Percentiles rank a stretch among this genome's conserved stretches.
Conservation (phyloP, 1,140 invertebrate genomes). For the Schlechtendalia chinensis region DNA sequence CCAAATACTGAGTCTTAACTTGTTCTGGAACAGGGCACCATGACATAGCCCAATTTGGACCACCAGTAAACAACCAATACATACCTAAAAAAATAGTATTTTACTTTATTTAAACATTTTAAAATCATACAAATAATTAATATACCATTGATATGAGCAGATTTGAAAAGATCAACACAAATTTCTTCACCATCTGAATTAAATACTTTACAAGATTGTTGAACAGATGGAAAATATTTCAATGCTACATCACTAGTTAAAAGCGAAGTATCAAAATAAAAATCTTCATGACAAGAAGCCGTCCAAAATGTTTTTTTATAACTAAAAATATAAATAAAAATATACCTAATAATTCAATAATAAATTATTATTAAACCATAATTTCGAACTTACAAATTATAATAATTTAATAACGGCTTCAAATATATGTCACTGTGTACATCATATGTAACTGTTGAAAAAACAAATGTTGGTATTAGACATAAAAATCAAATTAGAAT, state of each 20-base stretch:
- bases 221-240: conserved; percentile 25
- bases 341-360: neutral
- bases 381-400: conserved; percentile 41
- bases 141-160: conserved; percentile 25
- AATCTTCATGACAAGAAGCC: neutral
- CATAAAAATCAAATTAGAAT: neutral
- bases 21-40: conserved; percentile 60
- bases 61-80: conserved; percentile 60
- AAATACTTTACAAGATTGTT: conserved; percentile 32
- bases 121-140: neutral
- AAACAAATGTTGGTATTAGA: neutral
- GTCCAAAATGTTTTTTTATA: conserved; percentile 23
- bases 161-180: conserved; percentile 29
- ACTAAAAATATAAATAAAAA: neutral
- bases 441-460: conserved; percentile 31
- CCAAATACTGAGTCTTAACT: conserved; percentile 57
- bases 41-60: conserved; percentile 62
- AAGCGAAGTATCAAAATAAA: neutral
- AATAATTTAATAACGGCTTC: conserved; percentile 31
- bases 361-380: neutral
- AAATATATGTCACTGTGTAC: neutral
- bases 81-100: conserved; percentile 22
- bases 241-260: conserved; percentile 5
- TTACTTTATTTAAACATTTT: neutral
- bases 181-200: conserved; percentile 2